Percentiles rank a stretch among this genome's conserved stretches.
phyloP scores from a whole-genome alignment of 2,797 vertebrate species.

The Muscicapa comitata region DNA sequence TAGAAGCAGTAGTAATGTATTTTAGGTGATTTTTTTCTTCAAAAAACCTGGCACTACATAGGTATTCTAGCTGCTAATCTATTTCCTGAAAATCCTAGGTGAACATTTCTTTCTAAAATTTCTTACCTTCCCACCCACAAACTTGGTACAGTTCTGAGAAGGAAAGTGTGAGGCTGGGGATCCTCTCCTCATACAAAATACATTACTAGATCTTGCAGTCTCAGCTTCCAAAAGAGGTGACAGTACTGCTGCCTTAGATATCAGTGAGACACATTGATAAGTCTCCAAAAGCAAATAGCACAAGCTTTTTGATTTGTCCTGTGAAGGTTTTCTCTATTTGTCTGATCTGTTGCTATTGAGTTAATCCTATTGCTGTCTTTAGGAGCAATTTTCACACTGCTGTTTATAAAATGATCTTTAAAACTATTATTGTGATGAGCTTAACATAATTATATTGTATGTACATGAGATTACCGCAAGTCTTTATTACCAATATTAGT shows the following conservation, averaged over 20 bases:
- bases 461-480: neutral
- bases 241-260: neutral
- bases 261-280: neutral
- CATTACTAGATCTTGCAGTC: neutral
- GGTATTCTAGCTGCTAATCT: neutral
- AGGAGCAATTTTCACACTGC: slow-evolving; percentile 4
- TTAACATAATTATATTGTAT: neutral
- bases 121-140: accelerated
- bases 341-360: neutral
- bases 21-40: neutral
- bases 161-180: neutral
- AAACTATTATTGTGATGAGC: slow-evolving; percentile 25
- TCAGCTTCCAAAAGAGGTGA: neutral
- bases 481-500: slow-evolving; percentile 55
- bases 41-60: neutral
- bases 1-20: neutral
- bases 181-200: neutral
- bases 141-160: neutral
- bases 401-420: slow-evolving; percentile 5
- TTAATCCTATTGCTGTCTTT: neutral
- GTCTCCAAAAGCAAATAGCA: neutral
- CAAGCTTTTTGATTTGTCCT: neutral
- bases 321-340: neutral
- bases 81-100: neutral
- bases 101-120: neutral